Base-by-base conservation (phyloP, 2,888 invertebrate genomes). In the Drosophila pseudotalamancana region DNA sequence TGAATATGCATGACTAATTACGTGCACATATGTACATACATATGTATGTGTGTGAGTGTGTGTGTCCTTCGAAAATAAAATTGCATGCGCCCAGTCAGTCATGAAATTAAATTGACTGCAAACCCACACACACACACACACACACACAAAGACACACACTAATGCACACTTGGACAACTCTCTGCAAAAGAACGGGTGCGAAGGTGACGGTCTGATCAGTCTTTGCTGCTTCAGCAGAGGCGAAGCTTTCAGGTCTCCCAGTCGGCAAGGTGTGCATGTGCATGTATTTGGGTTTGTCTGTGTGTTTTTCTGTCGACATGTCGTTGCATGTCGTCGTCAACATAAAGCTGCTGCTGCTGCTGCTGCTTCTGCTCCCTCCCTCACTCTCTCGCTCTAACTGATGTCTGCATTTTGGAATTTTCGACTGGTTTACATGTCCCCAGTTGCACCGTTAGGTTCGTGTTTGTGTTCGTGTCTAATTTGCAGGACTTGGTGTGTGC, bases 31-130 rank as follows among this genome's bases (percentile, higher is more conserved):
- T 39, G 53, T 12, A 19, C 29, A 9, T 34, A 11, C n/a, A 9
- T 25, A 29, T 43, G 42, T 63, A 35, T 57, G 57, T 64, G 54
- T 67, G 50, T 65, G 48, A 64, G 51, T 64, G 51, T 63, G 62
- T 71, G 66, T 84, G 82, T 87, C 87, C 78, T 78, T 82, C 82
- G 84, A 70, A 77, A 56, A 70, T 77, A 81, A 81, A 78, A 82
- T 87, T 87, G 87, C 82, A 82, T 74, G 83, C 77, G 87, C 82
- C 82, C 86, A 88, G 87, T 88, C 88, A 89, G 80, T 88, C 84
- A 87, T 87, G 84, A 89, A 88, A 88, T 89, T 88, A 88, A 89
- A 89, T 88, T 88, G 89, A 89, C 88, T 89, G 88, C 88, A 88
- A 89, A 82, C 81, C 87, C 82, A 72, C 53, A 81, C 72, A 72